Evolutionary conservation across 2,888 invertebrate species (phyloP).

Genomic region (Caenorhabditis zanzibari): DNA sequence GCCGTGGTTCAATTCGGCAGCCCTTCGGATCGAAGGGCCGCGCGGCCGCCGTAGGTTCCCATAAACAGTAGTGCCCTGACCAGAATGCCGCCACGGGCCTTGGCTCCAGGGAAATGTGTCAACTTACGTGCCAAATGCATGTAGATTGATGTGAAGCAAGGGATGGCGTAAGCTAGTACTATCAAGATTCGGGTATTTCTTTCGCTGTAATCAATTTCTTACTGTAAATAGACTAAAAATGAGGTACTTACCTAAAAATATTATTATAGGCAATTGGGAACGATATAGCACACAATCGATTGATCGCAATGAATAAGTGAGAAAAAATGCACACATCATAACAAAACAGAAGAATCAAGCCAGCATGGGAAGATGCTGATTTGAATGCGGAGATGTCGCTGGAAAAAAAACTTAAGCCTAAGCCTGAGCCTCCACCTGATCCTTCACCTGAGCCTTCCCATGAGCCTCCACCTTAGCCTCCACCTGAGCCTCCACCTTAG

Average conservation of each 20-base stretch:
- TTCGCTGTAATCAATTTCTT: slow-evolving; percentile 34
- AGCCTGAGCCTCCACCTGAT: no score
- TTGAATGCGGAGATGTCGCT: slow-evolving; percentile 61
- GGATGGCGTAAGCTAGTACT: slow-evolving; percentile 48
- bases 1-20: no score
- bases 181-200: slow-evolving; percentile 53
- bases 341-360: slow-evolving; percentile 68
- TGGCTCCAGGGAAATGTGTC: no score
- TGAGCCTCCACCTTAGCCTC: no score
- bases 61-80: no score
- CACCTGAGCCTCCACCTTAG: no score
- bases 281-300: slow-evolving; percentile 68
- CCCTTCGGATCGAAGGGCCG: no score
- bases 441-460: no score
- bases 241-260: slow-evolving; percentile 40
- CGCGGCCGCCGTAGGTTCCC: no score
- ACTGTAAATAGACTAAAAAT: no score
- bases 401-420: slow-evolving; percentile 29
- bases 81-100: no score
- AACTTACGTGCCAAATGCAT: slow-evolving; percentile 57
- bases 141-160: slow-evolving; percentile 61
- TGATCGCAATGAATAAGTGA: slow-evolving; percentile 68
- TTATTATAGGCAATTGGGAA: slow-evolving; percentile 59
- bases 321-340: slow-evolving; percentile 71
- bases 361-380: slow-evolving; percentile 45